Percentiles rank a stretch among this genome's conserved stretches.
Evolutionary conservation across 2,888 invertebrate species (phyloP).

Genomic region (Steinernema scapterisci): DNA sequence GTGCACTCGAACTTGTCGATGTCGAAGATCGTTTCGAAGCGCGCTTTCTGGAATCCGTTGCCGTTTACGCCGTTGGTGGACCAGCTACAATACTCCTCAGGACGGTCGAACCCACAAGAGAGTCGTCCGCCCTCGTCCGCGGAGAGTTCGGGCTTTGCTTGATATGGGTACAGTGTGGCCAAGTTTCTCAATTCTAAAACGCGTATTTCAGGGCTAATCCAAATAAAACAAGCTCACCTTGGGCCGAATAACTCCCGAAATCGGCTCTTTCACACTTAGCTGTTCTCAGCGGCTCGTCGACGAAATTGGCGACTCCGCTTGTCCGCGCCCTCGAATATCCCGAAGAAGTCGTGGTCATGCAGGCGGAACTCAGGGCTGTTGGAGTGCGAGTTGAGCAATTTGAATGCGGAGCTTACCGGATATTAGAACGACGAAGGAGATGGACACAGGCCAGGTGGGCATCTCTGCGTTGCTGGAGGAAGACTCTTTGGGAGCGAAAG

Average conservation of each 20-base stretch:
- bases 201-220: too few relatives aligned
- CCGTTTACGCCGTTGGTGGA: constrained; percentile 37
- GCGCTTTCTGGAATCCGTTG: constrained; percentile 49
- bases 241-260: constrained; percentile 41
- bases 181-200: constrained; percentile 39
- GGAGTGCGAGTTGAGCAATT: background rate
- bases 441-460: constrained; percentile 13
- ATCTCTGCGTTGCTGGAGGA: background rate
- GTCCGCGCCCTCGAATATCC: constrained; percentile 6
- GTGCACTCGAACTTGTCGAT: constrained; percentile 52
- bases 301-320: constrained; percentile 8
- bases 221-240: constrained; percentile 34
- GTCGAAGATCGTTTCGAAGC: constrained; percentile 53
- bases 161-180: constrained; percentile 40
- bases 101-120: constrained; percentile 59
- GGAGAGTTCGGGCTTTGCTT: constrained; percentile 7
- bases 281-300: constrained; percentile 31
- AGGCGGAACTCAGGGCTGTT: background rate
- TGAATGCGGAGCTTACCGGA: background rate
- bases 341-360: constrained; percentile 3
- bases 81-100: constrained; percentile 59
- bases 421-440: constrained; percentile 8
- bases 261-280: constrained; percentile 44
- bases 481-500: background rate
- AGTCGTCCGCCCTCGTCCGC: constrained; percentile 52